Conservation (phyloP, 2,113 vertebrate species). For the Caranx ignobilis region DNA sequence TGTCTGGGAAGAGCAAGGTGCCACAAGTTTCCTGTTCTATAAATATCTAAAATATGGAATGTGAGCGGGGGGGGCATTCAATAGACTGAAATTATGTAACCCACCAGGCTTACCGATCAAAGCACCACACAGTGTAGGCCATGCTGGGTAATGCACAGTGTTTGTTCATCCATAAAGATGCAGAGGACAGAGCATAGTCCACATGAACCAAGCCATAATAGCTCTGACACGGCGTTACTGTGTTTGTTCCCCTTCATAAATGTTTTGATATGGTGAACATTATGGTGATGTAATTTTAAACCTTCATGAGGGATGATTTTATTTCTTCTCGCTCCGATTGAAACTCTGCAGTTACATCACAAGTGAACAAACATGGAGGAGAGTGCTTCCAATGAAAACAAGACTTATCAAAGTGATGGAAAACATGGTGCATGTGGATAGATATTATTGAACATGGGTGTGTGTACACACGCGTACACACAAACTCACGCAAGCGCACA, state of each 20-base stretch:
- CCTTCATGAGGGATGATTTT: slow-evolving; percentile 25
- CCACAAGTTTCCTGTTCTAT: slow-evolving; percentile 76
- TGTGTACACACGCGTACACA: neutral
- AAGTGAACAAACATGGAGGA: slow-evolving; percentile 33
- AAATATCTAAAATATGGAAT: slow-evolving; percentile 77
- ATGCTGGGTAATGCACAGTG: slow-evolving; percentile 65
- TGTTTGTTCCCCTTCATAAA: slow-evolving; percentile 66
- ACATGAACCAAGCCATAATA: slow-evolving; percentile 40
- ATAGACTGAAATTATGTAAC: slow-evolving; percentile 69
- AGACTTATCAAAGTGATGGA: slow-evolving; percentile 52
- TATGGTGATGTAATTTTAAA: slow-evolving; percentile 21
- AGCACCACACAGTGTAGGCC: slow-evolving; percentile 49
- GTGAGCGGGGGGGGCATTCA: slow-evolving; percentile 31
- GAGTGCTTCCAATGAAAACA: slow-evolving; percentile 42
- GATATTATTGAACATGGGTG: slow-evolving; percentile 19
- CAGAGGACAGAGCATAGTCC: slow-evolving; percentile 73
- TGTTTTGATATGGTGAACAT: slow-evolving; percentile 47
- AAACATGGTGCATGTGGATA: slow-evolving; percentile 8
- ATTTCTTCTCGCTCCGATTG: neutral
- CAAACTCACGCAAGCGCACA: neutral
- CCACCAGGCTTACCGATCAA: slow-evolving; percentile 44
- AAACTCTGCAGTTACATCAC: slow-evolving; percentile 50
- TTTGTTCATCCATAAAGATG: slow-evolving; percentile 78
- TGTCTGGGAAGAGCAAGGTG: slow-evolving; percentile 69
- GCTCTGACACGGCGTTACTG: slow-evolving; percentile 12